Evolutionary conservation across 2,113 vertebrate genomes (phyloP).

Genomic region (Pogona vitticeps): DNA sequence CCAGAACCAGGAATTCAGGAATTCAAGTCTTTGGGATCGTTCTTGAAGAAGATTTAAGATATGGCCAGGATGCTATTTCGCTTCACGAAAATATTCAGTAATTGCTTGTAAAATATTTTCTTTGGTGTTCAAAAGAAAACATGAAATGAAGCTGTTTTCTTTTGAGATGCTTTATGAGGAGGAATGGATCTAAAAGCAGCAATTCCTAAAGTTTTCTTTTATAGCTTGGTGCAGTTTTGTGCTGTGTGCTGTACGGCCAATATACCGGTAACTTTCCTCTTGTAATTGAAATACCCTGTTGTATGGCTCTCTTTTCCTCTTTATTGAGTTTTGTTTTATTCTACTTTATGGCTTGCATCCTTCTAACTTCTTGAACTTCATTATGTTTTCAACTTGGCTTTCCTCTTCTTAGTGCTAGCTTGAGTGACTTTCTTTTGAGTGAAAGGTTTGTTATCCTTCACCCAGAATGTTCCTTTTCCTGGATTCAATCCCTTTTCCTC

Average conservation of each 20-base stretch:
- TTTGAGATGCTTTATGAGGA: constrained; percentile 51
- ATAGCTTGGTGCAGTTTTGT: constrained; percentile 39
- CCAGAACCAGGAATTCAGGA: constrained; percentile 27
- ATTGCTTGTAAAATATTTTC: constrained; percentile 65
- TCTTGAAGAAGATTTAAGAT: background rate
- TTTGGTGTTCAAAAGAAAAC: constrained; percentile 49
- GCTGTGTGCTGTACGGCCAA: constrained; percentile 45
- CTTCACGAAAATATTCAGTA: constrained; percentile 44
- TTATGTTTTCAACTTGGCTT: background rate
- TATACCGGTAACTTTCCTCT: constrained; percentile 49
- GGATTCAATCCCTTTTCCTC: background rate
- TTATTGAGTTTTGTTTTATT: background rate
- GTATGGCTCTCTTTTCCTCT: background rate
- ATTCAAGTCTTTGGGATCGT: background rate
- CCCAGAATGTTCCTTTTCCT: background rate
- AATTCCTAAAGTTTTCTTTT: constrained; percentile 48
- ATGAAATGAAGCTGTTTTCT: constrained; percentile 52
- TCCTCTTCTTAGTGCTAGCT: background rate
- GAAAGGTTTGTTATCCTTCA: background rate
- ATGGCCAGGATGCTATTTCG: constrained; percentile 38
- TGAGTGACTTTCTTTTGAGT: background rate
- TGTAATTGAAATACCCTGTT: constrained; percentile 34
- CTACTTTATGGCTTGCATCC: background rate
- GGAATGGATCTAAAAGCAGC: constrained; percentile 28
- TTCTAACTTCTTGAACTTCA: background rate